phyloP scores from a whole-genome alignment of 2,888 invertebrate genomes.

The Isoperla grammatica region DNA sequence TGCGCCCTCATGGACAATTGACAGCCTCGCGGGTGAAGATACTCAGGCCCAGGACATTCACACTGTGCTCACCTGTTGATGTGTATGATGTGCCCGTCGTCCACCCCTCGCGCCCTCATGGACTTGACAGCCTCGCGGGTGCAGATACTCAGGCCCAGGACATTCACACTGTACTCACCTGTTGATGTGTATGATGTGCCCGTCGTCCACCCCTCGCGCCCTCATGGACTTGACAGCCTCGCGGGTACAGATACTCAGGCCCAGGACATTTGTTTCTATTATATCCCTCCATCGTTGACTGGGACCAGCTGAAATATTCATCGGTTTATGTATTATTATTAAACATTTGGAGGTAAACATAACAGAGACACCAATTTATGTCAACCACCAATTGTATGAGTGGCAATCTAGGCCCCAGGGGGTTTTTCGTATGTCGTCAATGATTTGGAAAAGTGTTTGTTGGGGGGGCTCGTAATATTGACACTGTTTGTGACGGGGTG shows the following conservation, averaged over 20 bases:
- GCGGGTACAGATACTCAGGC: constrained; percentile 36
- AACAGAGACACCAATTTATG: no score
- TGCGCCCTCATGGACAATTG: constrained; percentile 39
- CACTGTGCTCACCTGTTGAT: constrained; percentile 38
- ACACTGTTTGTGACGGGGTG: no score
- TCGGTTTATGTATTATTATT: constrained; percentile 26
- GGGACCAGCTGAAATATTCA: constrained; percentile 8
- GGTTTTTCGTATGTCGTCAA: no score
- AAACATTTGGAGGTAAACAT: no score
- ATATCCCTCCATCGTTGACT: constrained; percentile 42
- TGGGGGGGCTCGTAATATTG: no score
- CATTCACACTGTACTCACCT: not conserved
- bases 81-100: constrained; percentile 45
- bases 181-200: constrained; percentile 45
- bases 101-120: constrained; percentile 36
- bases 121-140: constrained; percentile 44
- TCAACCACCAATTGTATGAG: no score
- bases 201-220: constrained; percentile 45
- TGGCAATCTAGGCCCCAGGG: no score
- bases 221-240: constrained; percentile 51
- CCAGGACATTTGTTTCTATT: constrained; percentile 53
- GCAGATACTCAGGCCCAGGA: not conserved
- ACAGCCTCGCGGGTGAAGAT: constrained; percentile 39
- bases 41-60: constrained; percentile 41
- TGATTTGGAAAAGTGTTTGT: no score